These are phyloP conservation scores for Lethrus apterus DNA, from an alignment of 1,140 invertebrate genomes.

Conservation along the genomic window DNA sequence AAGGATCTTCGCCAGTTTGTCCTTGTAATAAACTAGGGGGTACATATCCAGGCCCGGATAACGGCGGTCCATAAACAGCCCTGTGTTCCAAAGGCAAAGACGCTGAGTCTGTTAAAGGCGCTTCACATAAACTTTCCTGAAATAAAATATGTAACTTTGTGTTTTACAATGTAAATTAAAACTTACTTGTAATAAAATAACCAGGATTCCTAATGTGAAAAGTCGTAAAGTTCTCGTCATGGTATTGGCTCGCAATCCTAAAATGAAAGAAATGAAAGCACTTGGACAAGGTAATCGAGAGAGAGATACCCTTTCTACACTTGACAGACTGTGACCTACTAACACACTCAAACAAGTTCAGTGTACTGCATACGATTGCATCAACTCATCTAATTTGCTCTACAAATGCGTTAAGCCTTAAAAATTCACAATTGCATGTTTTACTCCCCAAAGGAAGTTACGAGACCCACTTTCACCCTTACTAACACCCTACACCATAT, in stretches of 20 bases:
- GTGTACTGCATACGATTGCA: conserved; percentile 20
- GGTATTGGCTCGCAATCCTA: conserved; percentile 23
- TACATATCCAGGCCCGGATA: conserved; percentile 47
- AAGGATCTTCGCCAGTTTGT: conserved; percentile 58
- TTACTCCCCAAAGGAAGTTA: too few relatives aligned
- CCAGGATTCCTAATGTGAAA: conserved; percentile 23
- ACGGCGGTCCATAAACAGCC: conserved; percentile 63
- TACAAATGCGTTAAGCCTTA: too few relatives aligned
- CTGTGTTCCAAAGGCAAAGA: conserved; percentile 72
- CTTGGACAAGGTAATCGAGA: conserved; percentile 11
- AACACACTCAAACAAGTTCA: conserved; percentile 38
- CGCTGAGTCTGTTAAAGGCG: conserved; percentile 63
- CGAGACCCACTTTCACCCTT: too few relatives aligned
- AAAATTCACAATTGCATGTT: too few relatives aligned
- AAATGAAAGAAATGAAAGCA: conserved; percentile 32
- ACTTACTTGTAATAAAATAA: conserved; percentile 31
- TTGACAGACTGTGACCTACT: conserved; percentile 37
- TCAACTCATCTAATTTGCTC: too few relatives aligned
- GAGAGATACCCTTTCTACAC: conserved; percentile 19
- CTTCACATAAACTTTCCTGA: conserved; percentile 65
- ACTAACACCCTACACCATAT: too few relatives aligned
- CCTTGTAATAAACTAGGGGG: conserved; percentile 44
- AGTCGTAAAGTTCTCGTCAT: conserved; percentile 31
- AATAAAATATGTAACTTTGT: too few relatives aligned
- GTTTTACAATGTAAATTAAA: too few relatives aligned